Percentiles rank a stretch among this genome's conserved stretches.
phyloP scores from a whole-genome alignment of 2,888 invertebrate genomes.

The Proisotoma minuta region DNA sequence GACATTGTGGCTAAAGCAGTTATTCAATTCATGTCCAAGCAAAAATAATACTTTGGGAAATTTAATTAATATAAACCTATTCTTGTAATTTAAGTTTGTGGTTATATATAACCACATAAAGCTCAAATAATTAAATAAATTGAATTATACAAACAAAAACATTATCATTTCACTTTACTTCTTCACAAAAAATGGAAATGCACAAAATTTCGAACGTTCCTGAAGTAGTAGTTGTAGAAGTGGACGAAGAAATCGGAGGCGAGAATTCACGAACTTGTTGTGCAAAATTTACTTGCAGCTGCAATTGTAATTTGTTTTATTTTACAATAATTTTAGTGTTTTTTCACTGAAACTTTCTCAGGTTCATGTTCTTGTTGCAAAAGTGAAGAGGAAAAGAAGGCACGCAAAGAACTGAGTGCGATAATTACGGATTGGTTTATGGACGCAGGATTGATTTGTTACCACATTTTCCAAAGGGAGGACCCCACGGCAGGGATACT shows the following conservation, averaged over 20 bases:
- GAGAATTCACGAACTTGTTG: neutral
- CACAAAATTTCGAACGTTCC: neutral
- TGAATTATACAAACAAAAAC: neutral
- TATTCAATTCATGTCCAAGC: neutral
- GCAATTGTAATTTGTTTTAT: neutral
- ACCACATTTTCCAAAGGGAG: neutral
- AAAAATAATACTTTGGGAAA: neutral
- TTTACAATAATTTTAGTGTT: neutral
- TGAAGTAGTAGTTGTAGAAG: neutral
- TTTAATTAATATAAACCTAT: neutral
- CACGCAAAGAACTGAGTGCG: neutral
- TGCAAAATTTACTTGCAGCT: neutral
- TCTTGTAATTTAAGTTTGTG: neutral
- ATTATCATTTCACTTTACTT: no score
- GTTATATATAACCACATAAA: neutral
- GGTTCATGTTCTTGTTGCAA: neutral
- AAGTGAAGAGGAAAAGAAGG: neutral
- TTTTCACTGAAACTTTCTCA: no score
- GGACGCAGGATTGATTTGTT: slow-evolving; percentile 6
- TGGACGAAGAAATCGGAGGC: neutral
- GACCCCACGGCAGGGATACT: neutral
- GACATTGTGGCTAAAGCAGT: slow-evolving; percentile 37
- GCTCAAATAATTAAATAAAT: neutral
- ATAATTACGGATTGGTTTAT: slow-evolving; percentile 20
- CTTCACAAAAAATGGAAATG: no score